Base-by-base conservation (phyloP, 2,113 vertebrate species). In the Thalassoma bifasciatum region DNA sequence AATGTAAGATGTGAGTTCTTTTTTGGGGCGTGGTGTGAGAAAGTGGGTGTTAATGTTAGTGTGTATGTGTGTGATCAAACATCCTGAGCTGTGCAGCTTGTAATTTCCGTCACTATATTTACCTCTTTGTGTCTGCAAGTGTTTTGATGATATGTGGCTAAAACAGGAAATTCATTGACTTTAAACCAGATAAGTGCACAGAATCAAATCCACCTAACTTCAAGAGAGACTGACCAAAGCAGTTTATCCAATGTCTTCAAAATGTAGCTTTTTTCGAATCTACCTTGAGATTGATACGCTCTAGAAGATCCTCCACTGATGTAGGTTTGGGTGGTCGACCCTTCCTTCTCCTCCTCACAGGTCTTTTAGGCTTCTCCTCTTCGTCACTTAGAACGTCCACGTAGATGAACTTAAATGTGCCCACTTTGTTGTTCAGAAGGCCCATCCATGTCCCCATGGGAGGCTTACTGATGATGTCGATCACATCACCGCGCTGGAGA, bases 401-500 rank as follows among this genome's bases (percentile, higher is more conserved):
- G 1, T 99, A 99, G 90, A 99, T 99, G 89, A 99, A 99, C 86
- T 99, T 99, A 93, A 99, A 99, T 0, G 98, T 99, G 74, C 98
- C 98, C 16, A 99, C 98, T 84, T 99, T 99, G 91, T 99, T 99
- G 92, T 98, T 97, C 75, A 99, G 71, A 51, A 99, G 92, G 10
- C 98, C 98, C 98, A 99, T 99, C 98, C 98, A 99, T 1, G 98
- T 99, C 10, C 98, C 98, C 96, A 99, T 99, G n/a, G 98, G 98
- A 0, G 98, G 98, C 78, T 99, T 99, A 88, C 98, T 99, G 91
- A 99, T 99, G 79, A 99, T 98, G 73, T 99, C 98, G 5, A 99
- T 99, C 83, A 99, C 94, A n/a, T 99, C 98, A 4, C 98, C 98
- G 64, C 95, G 96, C 98, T 99, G 91, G 44, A 52, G 3, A 4